Base-by-base conservation (phyloP, 2,113 vertebrate species). In the Atlantisia rogersi region DNA sequence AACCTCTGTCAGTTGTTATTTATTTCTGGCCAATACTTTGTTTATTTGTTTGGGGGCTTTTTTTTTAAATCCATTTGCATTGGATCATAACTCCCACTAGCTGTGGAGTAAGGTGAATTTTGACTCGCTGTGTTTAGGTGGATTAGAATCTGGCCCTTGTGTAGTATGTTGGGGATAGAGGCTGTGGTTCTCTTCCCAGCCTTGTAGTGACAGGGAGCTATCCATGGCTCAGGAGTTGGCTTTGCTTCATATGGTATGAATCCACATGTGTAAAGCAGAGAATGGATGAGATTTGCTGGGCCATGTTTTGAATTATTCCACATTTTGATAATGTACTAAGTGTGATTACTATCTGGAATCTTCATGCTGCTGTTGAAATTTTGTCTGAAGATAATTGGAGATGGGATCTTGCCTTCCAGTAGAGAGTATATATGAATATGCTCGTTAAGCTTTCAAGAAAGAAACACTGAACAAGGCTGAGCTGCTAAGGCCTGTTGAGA, bases 111-210 rank as follows among this genome's bases (percentile, higher is more conserved):
- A 48, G 48, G 48, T 48, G 60, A 35, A 56, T 82, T 95, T 95
- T 80, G 71, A 28, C 73, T 81, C 0, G 2, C 35, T 68, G 29
- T 35, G 64, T 91, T 92, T 94, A n/a, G 80, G 85, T 88, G 79
- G 82, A 37, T 74, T 88, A 88, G 90, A 83, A 88, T 90, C 46
- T 88, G 79, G 42, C 76, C 82, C 79, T 93, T 67, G 76, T 73
- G 75, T 88, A 76, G 65, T 67, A 35, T 32, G 21, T 17, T 26
- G 52, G 29, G 7, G 25, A 32, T 48, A 70, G 69, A 82, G 46
- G 67, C 79, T 88, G 12, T 69, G 70, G 25, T 75, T 88, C 60
- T 85, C 35, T 71, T 59, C 82, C 84, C 69, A 64, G 46, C 58
- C 53, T 86, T 70, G n/a, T 82, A 70, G 86, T 74, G 44, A 53